Conservation (phyloP, 2,113 vertebrate species). For the rabbit (Oryctolagus cuniculus) region mOryCun1.1 NC_091435.1:44164501-44165000, state of each 20-base stretch:
- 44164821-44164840: background rate
- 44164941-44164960: background rate
- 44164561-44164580: background rate
- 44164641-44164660: too few relatives aligned
- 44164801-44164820: too few relatives aligned
- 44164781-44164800: too few relatives aligned
- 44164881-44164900: background rate
- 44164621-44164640: too few relatives aligned
- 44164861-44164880: background rate
- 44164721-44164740: too few relatives aligned
- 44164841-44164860: background rate
- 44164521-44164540: background rate
- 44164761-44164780: too few relatives aligned
- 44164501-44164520: background rate
- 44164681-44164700: too few relatives aligned
- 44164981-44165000: background rate
- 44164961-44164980: background rate
- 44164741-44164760: too few relatives aligned
- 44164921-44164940: background rate
- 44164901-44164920: background rate
- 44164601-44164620: background rate
- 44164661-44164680: too few relatives aligned
- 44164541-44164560: background rate
- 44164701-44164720: too few relatives aligned
- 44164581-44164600: background rate